phyloP scores from a whole-genome alignment of 2,888 invertebrate species.

The Ennomos fuscantarius region DNA sequence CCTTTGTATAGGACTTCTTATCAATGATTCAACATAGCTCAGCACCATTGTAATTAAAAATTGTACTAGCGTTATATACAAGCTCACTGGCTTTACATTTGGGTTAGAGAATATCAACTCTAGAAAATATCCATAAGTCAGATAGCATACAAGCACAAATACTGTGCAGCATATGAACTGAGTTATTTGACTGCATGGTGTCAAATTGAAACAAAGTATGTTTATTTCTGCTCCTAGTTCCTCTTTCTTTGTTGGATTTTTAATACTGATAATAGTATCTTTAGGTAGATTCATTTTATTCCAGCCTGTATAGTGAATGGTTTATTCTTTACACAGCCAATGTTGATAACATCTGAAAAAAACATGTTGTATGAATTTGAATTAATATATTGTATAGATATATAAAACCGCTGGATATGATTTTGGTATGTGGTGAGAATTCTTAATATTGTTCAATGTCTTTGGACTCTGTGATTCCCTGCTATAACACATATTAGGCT shows the following conservation, averaged over 20 bases:
- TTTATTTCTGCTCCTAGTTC: slow-evolving; percentile 79
- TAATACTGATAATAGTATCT: slow-evolving; percentile 69
- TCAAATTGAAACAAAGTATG: slow-evolving; percentile 91
- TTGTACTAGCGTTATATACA: slow-evolving; percentile 96
- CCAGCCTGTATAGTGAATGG: neutral
- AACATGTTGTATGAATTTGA: too few relatives aligned
- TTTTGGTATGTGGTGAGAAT: too few relatives aligned
- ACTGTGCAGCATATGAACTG: slow-evolving; percentile 91
- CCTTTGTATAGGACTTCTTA: slow-evolving; percentile 86
- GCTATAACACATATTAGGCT: too few relatives aligned
- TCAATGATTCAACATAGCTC: slow-evolving; percentile 89
- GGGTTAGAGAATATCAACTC: slow-evolving; percentile 96
- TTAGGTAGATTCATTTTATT: slow-evolving; percentile 56
- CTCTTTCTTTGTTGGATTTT: slow-evolving; percentile 48
- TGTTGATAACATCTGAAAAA: slow-evolving; percentile 1
- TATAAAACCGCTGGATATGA: too few relatives aligned
- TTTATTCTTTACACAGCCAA: neutral
- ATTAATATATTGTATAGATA: too few relatives aligned
- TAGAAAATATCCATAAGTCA: slow-evolving; percentile 96
- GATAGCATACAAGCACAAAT: slow-evolving; percentile 94
- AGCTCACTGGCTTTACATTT: slow-evolving; percentile 94
- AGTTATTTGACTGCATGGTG: slow-evolving; percentile 85
- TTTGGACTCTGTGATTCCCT: too few relatives aligned
- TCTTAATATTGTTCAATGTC: too few relatives aligned
- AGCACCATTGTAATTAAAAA: slow-evolving; percentile 94